Percentiles rank a stretch among this genome's conserved stretches.
phyloP scores from a whole-genome alignment of 1,140 invertebrate species.

The Drosophila pallidifrons region DNA sequence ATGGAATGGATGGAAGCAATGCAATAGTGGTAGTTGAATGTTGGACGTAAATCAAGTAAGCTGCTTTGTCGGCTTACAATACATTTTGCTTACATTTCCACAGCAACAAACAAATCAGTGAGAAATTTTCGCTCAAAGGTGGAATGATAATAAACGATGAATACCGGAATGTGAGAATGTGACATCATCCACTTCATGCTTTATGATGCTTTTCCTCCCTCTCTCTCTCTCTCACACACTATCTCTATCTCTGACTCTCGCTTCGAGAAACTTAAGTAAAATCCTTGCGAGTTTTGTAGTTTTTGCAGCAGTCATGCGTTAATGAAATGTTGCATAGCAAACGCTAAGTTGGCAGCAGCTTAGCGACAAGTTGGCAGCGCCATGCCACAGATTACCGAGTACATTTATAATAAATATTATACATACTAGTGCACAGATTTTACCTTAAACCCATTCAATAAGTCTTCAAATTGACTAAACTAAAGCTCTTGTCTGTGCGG shows the following conservation, averaged over 20 bases:
- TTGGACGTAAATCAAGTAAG: slow-evolving; percentile 61
- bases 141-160: slow-evolving; percentile 28
- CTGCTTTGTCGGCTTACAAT: slow-evolving; percentile 76
- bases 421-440: too few relatives aligned
- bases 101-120: slow-evolving; percentile 52
- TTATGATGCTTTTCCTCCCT: neutral
- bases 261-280: neutral
- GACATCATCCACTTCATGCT: slow-evolving; percentile 14
- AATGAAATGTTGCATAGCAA: neutral
- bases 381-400: neutral
- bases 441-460: too few relatives aligned
- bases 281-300: neutral
- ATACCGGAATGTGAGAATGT: slow-evolving; percentile 19
- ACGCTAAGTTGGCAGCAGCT: slow-evolving; percentile 9
- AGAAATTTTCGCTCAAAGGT: slow-evolving; percentile 51
- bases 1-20: neutral
- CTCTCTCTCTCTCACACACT: too few relatives aligned
- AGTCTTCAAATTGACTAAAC: neutral
- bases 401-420: too few relatives aligned
- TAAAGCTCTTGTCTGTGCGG: neutral
- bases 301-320: slow-evolving; percentile 1
- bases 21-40: slow-evolving; percentile 9
- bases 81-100: slow-evolving; percentile 57
- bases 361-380: slow-evolving; percentile 8
- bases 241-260: too few relatives aligned